Evolutionary conservation across 2,113 vertebrate species (phyloP), one percentile per base, ranked within the genome.

Genomic region (Dunckerocampus dactyliophorus): DNA sequence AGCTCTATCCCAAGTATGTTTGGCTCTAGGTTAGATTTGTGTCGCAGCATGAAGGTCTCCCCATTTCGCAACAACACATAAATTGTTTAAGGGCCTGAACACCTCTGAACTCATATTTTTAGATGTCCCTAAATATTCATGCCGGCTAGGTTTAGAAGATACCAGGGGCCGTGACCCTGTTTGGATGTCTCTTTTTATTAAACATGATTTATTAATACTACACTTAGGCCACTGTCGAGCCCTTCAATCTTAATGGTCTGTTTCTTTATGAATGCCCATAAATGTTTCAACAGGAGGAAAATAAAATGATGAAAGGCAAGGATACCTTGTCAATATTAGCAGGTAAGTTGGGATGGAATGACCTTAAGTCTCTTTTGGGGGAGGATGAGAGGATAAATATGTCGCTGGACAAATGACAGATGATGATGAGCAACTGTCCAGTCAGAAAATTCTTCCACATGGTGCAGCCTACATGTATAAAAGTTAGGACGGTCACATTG

Each of bases 211-310:
- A 88, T 87, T 82, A 81, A 85, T 77, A 72, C 62, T 61, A 61
- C 77, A 72, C 77, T 85, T 82, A 79, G 69, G 75, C 74, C 81
- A 83, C 66, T 75, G 69, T 74, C 63, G 81, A 83, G 80, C 67
- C 78, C 83, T 85, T 87, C 77, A 77, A 67, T 66, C 71, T 52
- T 89, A 86, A 89, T 84, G 80, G 86, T 71, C 74, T 85, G 79
- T 83, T 82, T 85, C 77, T 88, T 87, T 84, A 89, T 83, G 85
- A 81, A 86, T 55, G 72, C 62, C 85, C 77, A 85, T 88, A 87
- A 88, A 89, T 85, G 82, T 88, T 89, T 88, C 79, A 82, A 74
- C 75, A 6, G 55, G 66, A 79, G 73, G 68, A 86, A 87, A 85
- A 79, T 81, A 81, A 88, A 87, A 76, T 75, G 76, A 85, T 88